A percentile compares a stretch with the other conserved stretches of the same genome.
Conservation (phyloP, 2,888 invertebrate species). For the Tholera decimalis region DNA sequence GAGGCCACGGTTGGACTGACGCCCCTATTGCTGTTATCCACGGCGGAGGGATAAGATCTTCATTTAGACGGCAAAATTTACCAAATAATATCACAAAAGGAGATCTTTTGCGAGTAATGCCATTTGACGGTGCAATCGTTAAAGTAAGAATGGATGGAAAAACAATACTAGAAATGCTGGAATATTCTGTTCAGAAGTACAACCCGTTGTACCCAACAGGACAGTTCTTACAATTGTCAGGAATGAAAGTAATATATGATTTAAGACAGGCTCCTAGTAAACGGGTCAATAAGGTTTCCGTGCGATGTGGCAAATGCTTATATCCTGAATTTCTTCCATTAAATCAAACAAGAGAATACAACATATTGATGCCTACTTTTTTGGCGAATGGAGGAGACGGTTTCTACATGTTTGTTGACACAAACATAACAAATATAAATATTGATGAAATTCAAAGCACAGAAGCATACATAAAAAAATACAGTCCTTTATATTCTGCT, state of each 20-base stretch:
- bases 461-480: constrained; percentile 90
- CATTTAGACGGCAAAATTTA: constrained; percentile 85
- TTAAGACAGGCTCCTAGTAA: constrained; percentile 90
- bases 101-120: constrained; percentile 94
- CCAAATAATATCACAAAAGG: constrained; percentile 92
- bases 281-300: constrained; percentile 92
- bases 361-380: constrained; percentile 92
- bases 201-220: constrained; percentile 91
- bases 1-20: constrained; percentile 93
- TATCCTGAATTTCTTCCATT: constrained; percentile 92
- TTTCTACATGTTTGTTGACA: constrained; percentile 88
- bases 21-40: constrained; percentile 95
- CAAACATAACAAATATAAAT: constrained; percentile 64
- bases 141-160: constrained; percentile 93
- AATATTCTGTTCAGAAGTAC: constrained; percentile 92
- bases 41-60: constrained; percentile 94
- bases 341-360: constrained; percentile 90
- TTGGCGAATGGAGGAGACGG: constrained; percentile 95
- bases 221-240: constrained; percentile 96
- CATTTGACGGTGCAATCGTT: constrained; percentile 94
- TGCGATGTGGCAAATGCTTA: constrained; percentile 93
- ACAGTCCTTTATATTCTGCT: constrained; percentile 92
- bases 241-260: constrained; percentile 94
- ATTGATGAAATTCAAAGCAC: constrained; percentile 83
- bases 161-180: constrained; percentile 92